Conservation (phyloP, 1,140 invertebrate genomes). For the Diplogasteroides magnus region DNA sequence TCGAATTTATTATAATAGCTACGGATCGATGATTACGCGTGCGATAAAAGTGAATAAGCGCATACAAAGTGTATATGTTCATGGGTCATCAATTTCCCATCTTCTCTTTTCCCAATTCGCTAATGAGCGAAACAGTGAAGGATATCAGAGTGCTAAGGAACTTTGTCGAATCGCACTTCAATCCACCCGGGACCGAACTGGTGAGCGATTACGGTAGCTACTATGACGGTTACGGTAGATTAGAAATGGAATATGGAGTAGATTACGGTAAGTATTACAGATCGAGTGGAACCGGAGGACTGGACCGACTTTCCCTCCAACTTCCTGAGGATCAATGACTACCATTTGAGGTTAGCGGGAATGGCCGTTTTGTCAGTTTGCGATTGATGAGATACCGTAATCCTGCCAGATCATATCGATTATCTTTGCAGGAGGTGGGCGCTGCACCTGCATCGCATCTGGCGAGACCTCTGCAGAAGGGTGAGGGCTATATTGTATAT, state of each 20-base stretch:
- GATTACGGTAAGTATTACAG: neutral
- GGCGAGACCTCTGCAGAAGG: conserved; percentile 72
- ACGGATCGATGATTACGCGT: too few relatives aligned
- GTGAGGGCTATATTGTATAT: conserved; percentile 33
- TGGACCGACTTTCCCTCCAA: conserved; percentile 46
- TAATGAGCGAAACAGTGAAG: conserved; percentile 42
- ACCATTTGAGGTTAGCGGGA: conserved; percentile 63
- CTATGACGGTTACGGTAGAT: neutral
- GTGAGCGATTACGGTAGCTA: conserved; percentile 4
- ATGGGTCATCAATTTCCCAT: too few relatives aligned
- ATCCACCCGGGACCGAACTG: conserved; percentile 59
- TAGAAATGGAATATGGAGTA: neutral
- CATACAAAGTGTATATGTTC: too few relatives aligned
- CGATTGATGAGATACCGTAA: too few relatives aligned
- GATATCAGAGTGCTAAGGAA: conserved; percentile 66
- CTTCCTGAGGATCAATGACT: conserved; percentile 65
- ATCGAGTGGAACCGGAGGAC: conserved; percentile 44
- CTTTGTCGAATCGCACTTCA: conserved; percentile 61
- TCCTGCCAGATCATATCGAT: too few relatives aligned
- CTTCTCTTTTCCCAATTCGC: too few relatives aligned
- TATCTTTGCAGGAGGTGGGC: too few relatives aligned
- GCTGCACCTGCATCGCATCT: conserved; percentile 63
- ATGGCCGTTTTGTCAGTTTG: too few relatives aligned
- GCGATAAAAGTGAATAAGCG: too few relatives aligned
- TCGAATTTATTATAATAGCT: too few relatives aligned